Base-by-base conservation (phyloP, 1,140 invertebrate genomes). In the Drosophila sulfurigaster region DNA sequence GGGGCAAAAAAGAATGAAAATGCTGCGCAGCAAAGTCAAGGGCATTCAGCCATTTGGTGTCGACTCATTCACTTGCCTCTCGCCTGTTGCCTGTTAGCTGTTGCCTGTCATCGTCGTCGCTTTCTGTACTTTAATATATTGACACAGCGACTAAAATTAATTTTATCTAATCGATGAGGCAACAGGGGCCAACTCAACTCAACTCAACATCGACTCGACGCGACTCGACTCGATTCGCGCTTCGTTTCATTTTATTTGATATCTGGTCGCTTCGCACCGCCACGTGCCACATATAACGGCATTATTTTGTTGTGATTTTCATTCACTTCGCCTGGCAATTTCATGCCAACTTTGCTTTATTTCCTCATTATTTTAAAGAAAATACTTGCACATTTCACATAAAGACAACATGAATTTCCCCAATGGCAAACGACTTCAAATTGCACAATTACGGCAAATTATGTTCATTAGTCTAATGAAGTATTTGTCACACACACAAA, bases 391-490 rank as follows among this genome's bases (percentile, higher is more conserved):
- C 30, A 32, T 32, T 6, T 32, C 0, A 10, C 35, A 38, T 38
- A 51, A 35, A 38, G 28, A 54, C 35, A 10, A 38, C 7, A 8
- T 43, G 30, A 60, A 60, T 28, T 67, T 73, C 35, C 45, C 64
- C 71, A 68, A 28, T 57, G 71, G 64, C 65, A 35, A 80, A 41
- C 13, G 58, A 35, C 64, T 41, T 43, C 74, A 76, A 75, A 75
- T 85, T 60, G 69, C 77, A 78, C 79, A 82, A 79, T 87, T 80
- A 83, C 52, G 59, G 51, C 28, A 83, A 83, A 83, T 88, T 88
- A 83, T 83, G 77, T 80, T 87, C 83, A 88, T 87, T 88, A 87
- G 77, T 87, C 60, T 87, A 87, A 87, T 88, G 73, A 87, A 83
- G 85, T 88, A 80, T 89, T 88, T 75, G 72, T 79, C 78, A 71